Evolutionary conservation across 1,140 invertebrate genomes (phyloP), one percentile per base, ranked within the genome.

Genomic region (Drosophila nigrodunni): DNA sequence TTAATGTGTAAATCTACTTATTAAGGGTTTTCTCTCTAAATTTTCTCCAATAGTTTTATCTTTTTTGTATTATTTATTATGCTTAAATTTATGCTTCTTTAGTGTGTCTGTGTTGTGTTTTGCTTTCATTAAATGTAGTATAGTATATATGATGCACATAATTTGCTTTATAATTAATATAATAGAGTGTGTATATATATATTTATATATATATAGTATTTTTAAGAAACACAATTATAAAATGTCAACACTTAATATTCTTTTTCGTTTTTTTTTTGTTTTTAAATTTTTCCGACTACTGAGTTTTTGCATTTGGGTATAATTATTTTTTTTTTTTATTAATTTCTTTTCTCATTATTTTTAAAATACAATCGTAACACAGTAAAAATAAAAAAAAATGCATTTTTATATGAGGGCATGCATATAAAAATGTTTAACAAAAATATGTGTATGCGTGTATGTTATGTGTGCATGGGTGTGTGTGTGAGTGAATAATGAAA

Each of bases 291-390:
- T 57, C 67, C 44, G 62, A 69, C 77, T 82, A 77, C 69, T 61
- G 79, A 66, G 59, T 85, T 83, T 30, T 81, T 69, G 47, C 52
- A 15, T 66, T 46, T 11, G 49, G 50, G 58, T 44, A 60, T 65
- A 47, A 52, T 55, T 80, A 67, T 41, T 67, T 68, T 66, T 57
- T 7, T 72, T 73, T 74, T 71, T 74, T 37, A 54, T 9, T 43
- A n/a, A 68, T 66, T 57, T 60, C 78, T 39, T 82, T 87, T 49
- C 35, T 64, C 30, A 57, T 74, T 70, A 70, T 70, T 74, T 74
- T 74, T 74, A 74, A 78, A 82, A 81, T 82, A 81, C 81, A 86
- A 78, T 69, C 55, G 70, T 83, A 86, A 86, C 83, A 86, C 68
- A 88, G 82, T 86, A 82, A 82, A 86, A 88, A 77, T 65, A 83